A percentile compares a stretch with the other conserved stretches of the same genome.
Conservation (phyloP, 2,797 vertebrate genomes). For the Peromyscus eremicus region DNA sequence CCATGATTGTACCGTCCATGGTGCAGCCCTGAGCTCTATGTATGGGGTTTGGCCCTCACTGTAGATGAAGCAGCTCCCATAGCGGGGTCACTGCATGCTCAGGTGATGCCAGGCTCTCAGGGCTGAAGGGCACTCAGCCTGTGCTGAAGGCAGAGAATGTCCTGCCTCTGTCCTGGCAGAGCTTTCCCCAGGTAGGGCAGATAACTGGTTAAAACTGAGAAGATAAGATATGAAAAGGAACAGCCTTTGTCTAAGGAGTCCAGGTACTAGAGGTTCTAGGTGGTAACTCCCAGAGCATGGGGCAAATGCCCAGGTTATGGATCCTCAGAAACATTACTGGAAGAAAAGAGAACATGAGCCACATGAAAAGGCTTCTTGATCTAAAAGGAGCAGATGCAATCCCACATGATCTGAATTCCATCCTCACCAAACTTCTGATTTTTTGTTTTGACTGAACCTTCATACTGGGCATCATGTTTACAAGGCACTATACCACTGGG, state of each 20-base stretch:
- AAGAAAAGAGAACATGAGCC: background rate
- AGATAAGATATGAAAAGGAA: background rate
- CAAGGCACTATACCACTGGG: background rate
- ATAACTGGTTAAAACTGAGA: no score
- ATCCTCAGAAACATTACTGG: background rate
- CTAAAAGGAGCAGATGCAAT: background rate
- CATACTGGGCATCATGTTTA: background rate
- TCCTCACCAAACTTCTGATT: background rate
- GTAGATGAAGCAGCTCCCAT: background rate
- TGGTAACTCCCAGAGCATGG: background rate
- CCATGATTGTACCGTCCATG: rapidly evolving
- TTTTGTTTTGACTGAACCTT: no score
- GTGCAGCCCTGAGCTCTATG: background rate
- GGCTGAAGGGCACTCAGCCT: background rate
- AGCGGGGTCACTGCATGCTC: background rate
- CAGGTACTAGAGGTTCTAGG: background rate
- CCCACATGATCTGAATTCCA: rapidly evolving
- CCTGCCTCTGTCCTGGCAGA: background rate
- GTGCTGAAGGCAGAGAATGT: background rate
- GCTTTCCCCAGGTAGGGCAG: background rate
- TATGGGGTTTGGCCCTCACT: no score
- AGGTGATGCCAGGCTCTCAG: background rate
- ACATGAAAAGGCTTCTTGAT: background rate
- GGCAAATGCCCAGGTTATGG: background rate
- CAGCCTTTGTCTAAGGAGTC: background rate